phyloP scores from a whole-genome alignment of 1,140 invertebrate genomes.

The Neelides sp. region DNA sequence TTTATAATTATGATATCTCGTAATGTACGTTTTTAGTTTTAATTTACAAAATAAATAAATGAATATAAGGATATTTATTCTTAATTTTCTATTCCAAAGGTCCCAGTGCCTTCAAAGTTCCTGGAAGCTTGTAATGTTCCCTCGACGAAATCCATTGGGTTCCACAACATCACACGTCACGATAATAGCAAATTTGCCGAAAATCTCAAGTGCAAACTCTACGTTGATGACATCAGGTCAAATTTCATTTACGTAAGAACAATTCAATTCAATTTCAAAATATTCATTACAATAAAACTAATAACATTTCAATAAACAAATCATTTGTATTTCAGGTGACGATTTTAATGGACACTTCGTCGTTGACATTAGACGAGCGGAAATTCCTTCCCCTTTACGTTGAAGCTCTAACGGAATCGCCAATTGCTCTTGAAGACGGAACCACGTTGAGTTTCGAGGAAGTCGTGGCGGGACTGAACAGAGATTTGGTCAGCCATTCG shows the following conservation, averaged over 20 bases:
- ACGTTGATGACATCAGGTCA: slow-evolving; percentile 64
- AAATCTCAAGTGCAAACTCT: slow-evolving; percentile 42
- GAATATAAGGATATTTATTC: slow-evolving; percentile 1
- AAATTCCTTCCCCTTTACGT: slow-evolving; percentile 60
- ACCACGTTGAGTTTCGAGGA: slow-evolving; percentile 52
- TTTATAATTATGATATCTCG: slow-evolving; percentile 4
- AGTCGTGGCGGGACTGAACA: slow-evolving; percentile 59
- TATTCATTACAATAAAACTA: slow-evolving; percentile 5
- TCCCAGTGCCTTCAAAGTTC: slow-evolving; percentile 49
- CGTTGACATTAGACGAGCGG: slow-evolving; percentile 44
- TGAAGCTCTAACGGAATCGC: slow-evolving; percentile 55
- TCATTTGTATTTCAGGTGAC: slow-evolving; percentile 42
- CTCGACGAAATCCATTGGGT: slow-evolving; percentile 50
- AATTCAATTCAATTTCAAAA: slow-evolving; percentile 17
- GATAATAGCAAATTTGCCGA: slow-evolving; percentile 18
- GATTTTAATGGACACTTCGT: slow-evolving; percentile 56
- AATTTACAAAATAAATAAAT: no score
- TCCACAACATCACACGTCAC: slow-evolving; percentile 52
- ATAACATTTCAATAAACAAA: no score
- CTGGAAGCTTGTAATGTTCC: slow-evolving; percentile 57
- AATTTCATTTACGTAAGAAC: slow-evolving; percentile 70
- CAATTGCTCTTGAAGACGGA: slow-evolving; percentile 44
- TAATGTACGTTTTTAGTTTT: neutral
- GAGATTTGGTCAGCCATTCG: slow-evolving; percentile 51
- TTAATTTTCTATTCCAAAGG: slow-evolving; percentile 36